Evolutionary conservation across 2,888 invertebrate species (phyloP).

Genomic region (Acholoe squamosa): DNA sequence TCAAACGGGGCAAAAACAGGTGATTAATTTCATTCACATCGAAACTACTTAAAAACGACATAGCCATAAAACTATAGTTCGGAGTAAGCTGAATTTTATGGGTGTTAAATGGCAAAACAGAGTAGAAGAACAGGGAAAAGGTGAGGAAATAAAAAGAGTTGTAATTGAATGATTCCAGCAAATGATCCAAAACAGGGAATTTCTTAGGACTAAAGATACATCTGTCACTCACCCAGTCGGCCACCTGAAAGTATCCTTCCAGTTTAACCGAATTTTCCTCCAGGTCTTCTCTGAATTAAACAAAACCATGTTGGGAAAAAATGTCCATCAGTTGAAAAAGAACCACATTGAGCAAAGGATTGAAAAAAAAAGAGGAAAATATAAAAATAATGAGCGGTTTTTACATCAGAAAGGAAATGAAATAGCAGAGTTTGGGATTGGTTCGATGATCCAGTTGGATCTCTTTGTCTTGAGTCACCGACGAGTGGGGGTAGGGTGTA

Average conservation of each 20-base stretch:
- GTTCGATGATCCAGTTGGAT: background rate
- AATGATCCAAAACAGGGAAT: background rate
- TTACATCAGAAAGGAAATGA: constrained; percentile 46
- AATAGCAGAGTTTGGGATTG: constrained; percentile 29
- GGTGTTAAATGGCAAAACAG: too few species aligned
- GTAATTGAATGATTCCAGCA: too few species aligned
- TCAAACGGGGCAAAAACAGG: too few species aligned
- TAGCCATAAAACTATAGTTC: too few species aligned
- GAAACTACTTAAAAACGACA: too few species aligned
- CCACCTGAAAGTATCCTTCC: constrained; percentile 27
- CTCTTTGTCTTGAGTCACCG: constrained; percentile 46
- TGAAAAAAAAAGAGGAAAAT: background rate
- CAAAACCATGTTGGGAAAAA: background rate
- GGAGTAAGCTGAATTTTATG: too few species aligned
- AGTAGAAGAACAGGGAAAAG: too few species aligned
- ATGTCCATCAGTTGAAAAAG: background rate
- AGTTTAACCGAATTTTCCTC: constrained; percentile 20
- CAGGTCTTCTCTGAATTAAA: background rate
- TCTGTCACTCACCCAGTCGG: constrained; percentile 3
- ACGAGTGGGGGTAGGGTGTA: background rate
- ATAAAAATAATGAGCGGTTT: background rate
- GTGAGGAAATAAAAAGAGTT: too few species aligned
- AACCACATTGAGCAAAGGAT: background rate
- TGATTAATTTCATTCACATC: too few species aligned
- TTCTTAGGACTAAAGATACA: background rate